Conservation (phyloP, 2,888 invertebrate species). For the Molorchus minor region DNA sequence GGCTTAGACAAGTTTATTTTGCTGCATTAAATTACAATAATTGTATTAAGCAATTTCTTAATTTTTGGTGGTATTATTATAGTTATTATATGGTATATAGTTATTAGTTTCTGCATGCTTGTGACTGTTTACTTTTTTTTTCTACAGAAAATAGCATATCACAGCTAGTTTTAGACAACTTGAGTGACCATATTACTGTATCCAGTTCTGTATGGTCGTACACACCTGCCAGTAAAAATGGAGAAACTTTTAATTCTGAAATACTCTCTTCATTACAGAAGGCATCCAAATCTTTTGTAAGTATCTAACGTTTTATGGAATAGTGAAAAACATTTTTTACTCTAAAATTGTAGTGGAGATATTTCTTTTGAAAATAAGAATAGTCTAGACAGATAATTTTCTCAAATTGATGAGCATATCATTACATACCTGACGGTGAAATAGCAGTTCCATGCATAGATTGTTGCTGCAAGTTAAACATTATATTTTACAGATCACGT, state of each 20-base stretch:
- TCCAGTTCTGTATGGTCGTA: constrained; percentile 56
- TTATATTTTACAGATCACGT: constrained; percentile 48
- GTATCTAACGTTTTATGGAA: constrained; percentile 37
- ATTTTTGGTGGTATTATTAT: too few relatives aligned
- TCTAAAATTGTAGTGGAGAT: neutral
- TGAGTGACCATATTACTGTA: constrained; percentile 44
- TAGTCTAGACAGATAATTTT: too few relatives aligned
- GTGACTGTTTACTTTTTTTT: neutral
- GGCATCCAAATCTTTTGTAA: constrained; percentile 55
- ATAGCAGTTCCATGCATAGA: too few relatives aligned
- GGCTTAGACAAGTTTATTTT: too few relatives aligned
- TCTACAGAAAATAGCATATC: constrained; percentile 55
- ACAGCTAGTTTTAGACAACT: constrained; percentile 51
- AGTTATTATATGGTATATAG: too few relatives aligned
- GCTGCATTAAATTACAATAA: too few relatives aligned
- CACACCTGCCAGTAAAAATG: constrained; percentile 50
- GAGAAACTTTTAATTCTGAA: constrained; percentile 45
- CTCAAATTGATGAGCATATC: too few relatives aligned
- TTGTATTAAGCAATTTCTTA: too few relatives aligned
- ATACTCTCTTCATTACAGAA: constrained; percentile 51
- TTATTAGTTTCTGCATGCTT: too few relatives aligned
- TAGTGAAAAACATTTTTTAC: neutral
- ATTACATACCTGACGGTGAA: too few relatives aligned
- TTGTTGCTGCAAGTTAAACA: too few relatives aligned
- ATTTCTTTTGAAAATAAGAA: too few relatives aligned